Conservation (phyloP, 2,113 vertebrate species). For the Macrotis lagotis region DNA sequence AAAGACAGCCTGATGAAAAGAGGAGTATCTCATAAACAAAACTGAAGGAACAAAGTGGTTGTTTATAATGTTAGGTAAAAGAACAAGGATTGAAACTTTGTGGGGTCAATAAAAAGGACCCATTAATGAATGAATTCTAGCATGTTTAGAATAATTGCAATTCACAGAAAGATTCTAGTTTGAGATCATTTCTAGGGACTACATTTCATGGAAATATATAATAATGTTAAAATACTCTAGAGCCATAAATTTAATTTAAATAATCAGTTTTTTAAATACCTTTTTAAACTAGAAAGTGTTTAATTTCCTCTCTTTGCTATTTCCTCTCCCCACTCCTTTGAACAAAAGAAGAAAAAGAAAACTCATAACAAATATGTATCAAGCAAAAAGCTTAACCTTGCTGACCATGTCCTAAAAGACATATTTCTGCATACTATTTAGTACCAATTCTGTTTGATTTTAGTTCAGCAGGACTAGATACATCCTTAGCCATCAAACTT, state of each 20-base stretch:
- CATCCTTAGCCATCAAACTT: neutral
- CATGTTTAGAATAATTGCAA: neutral
- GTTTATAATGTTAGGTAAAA: conserved; percentile 42
- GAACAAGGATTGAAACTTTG: conserved; percentile 38
- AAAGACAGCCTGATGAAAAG: conserved; percentile 37
- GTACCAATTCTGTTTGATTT: neutral
- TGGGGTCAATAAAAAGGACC: conserved; percentile 26
- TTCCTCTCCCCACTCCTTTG: neutral
- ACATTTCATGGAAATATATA: conserved; percentile 8
- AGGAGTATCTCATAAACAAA: conserved; percentile 62
- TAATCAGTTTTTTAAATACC: neutral
- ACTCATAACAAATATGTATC: neutral
- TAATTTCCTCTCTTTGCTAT: neutral
- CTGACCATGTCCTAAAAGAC: neutral
- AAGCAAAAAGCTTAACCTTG: neutral
- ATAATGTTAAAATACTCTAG: neutral
- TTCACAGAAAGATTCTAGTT: conserved; percentile 15
- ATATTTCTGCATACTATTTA: neutral
- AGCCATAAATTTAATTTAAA: conserved; percentile 1
- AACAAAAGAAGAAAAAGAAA: neutral
- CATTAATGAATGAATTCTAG: conserved; percentile 31
- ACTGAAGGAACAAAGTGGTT: conserved; percentile 37
- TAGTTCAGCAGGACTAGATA: neutral
- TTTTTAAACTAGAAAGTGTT: neutral
- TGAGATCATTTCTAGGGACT: conserved; percentile 17